Conservation (phyloP, 2,113 vertebrate genomes). For the Thalassoma bifasciatum region DNA sequence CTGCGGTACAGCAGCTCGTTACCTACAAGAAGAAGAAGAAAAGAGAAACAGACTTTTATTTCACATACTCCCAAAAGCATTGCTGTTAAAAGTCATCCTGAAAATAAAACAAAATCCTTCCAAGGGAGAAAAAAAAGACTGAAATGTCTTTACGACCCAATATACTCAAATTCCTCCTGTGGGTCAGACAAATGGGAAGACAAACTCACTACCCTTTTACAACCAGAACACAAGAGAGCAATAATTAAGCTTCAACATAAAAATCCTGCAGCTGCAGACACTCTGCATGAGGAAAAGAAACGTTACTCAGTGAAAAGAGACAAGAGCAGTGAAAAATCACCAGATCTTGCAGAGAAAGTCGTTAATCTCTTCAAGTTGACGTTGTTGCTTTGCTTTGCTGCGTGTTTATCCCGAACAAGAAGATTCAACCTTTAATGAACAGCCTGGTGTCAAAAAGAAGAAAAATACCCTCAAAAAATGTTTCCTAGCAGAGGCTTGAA, state of each 20-base stretch:
- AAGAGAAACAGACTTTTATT: not conserved
- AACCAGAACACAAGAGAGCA: not conserved
- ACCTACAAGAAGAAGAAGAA: constrained; percentile 78
- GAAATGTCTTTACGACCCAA: not conserved
- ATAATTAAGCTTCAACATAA: constrained; percentile 18
- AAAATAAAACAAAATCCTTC: constrained; percentile 7
- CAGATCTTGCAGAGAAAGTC: not conserved
- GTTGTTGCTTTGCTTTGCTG: not conserved
- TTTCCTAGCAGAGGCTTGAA: not conserved
- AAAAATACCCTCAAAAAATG: not conserved
- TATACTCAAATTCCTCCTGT: not conserved
- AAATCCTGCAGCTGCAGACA: not conserved
- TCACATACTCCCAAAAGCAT: not conserved
- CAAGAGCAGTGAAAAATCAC: not conserved
- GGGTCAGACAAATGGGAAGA: not conserved
- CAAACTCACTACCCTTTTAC: constrained; percentile 4
- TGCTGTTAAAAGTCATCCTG: not conserved
- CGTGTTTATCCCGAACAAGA: not conserved
- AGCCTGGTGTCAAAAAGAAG: not conserved
- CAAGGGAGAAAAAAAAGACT: not conserved
- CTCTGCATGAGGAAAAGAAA: not conserved
- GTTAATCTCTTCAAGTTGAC: not conserved
- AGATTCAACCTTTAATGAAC: not conserved
- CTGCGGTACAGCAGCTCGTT: constrained; percentile 92
- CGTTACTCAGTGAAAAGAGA: not conserved